These are phyloP conservation scores for Oxyruncus cristatus DNA, from an alignment of 2,113 vertebrate species.

Conservation along the genomic window DNA sequence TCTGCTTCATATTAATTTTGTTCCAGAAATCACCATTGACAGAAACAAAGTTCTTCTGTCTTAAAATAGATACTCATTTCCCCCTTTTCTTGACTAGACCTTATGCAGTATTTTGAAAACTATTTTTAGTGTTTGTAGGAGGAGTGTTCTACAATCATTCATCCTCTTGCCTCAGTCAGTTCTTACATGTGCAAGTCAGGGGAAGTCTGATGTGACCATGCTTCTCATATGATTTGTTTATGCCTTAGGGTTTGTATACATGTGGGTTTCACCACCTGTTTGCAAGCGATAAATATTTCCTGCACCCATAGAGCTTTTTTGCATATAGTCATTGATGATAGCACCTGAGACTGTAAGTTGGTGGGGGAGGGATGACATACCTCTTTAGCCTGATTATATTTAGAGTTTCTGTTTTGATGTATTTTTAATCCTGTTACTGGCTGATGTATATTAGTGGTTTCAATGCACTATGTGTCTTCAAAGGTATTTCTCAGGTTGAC, in stretches of 20 bases:
- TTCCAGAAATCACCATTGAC: not conserved
- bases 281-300: not conserved
- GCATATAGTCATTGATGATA: not conserved
- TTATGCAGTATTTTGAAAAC: not conserved
- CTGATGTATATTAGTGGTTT: not conserved
- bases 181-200: not conserved
- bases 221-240: slow-evolving; percentile 22
- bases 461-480: slow-evolving; percentile 7
- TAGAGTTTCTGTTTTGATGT: slow-evolving; percentile 21
- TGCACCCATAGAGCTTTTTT: not conserved
- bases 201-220: not conserved
- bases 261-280: not conserved
- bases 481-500: not conserved
- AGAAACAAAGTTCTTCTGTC: not conserved
- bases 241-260: not conserved
- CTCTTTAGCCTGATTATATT: slow-evolving; percentile 1
- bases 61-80: not conserved
- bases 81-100: not conserved
- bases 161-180: not conserved
- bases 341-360: not conserved
- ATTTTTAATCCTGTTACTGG: not conserved
- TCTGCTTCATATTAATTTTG: not conserved
- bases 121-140: not conserved
- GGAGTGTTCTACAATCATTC: not conserved
- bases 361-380: not conserved